These are phyloP conservation scores for Patiria pectinifera DNA, from an alignment of 53 echinoderm and acorn worm species.

Conservation along the genomic window DNA sequence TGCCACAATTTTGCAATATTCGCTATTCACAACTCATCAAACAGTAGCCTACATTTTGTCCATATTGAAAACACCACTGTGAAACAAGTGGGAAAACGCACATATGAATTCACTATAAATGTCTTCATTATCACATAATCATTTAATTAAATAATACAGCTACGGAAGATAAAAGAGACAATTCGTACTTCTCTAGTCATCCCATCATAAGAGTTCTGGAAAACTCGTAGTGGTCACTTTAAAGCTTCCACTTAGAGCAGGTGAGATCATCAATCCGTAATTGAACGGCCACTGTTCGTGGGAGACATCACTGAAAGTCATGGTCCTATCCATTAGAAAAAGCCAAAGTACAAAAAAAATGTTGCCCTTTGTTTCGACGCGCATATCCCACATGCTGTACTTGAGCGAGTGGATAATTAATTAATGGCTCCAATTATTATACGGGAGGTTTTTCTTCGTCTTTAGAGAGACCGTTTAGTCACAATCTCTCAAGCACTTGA, in stretches of 20 bases:
- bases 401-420: slow-evolving; percentile 2
- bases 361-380: background rate
- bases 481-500: background rate
- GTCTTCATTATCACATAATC: too few species aligned
- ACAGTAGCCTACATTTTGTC: too few species aligned
- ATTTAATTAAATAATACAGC: too few species aligned
- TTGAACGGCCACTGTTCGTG: background rate
- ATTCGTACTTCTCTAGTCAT: too few species aligned
- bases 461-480: background rate
- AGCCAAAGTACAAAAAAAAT: slow-evolving; percentile 1
- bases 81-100: too few species aligned
- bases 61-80: too few species aligned
- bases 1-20: too few species aligned
- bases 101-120: too few species aligned
- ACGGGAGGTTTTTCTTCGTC: background rate
- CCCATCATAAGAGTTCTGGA: too few species aligned
- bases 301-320: background rate
- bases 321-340: background rate
- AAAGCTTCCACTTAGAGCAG: too few species aligned
- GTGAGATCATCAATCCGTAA: background rate
- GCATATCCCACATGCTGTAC: background rate
- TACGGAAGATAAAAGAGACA: too few species aligned
- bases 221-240: background rate
- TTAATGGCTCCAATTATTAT: background rate
- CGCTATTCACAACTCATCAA: too few species aligned